These are phyloP conservation scores for Enteromius afrohamiltoni DNA, from an alignment of 2,797 vertebrate genomes.

Conservation along the genomic window DNA sequence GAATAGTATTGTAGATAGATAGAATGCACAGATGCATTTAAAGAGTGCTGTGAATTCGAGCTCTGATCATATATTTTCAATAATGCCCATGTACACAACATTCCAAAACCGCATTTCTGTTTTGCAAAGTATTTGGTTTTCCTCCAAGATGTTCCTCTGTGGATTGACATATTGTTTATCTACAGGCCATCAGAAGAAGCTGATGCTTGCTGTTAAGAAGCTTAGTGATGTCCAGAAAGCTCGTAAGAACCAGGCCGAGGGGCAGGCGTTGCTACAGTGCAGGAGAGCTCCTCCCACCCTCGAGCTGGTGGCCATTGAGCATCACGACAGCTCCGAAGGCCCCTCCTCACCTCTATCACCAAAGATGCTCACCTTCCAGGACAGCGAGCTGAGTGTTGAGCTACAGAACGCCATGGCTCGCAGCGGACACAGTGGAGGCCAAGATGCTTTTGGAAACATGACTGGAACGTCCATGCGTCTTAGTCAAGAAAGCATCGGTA, in stretches of 20 bases:
- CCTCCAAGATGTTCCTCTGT: neutral
- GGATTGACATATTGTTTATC: conserved; percentile 15
- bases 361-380: conserved; percentile 91
- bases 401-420: conserved; percentile 89
- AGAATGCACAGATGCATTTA: no score
- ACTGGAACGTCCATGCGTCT: conserved; percentile 67
- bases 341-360: conserved; percentile 70
- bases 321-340: conserved; percentile 44
- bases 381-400: conserved; percentile 90
- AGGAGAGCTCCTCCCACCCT: conserved; percentile 65
- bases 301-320: conserved; percentile 77
- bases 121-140: no score
- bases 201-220: conserved; percentile 94
- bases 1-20: neutral
- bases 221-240: conserved; percentile 86
- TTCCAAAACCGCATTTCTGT: no score
- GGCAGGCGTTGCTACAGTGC: conserved; percentile 66
- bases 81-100: no score
- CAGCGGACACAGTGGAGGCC: conserved; percentile 74
- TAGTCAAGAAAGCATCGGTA: conserved; percentile 89
- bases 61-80: no score
- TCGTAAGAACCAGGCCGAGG: conserved; percentile 62
- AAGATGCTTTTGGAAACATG: conserved; percentile 78
- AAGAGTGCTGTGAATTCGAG: no score
- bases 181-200: conserved; percentile 96